These are phyloP conservation scores for Xylocampa areola DNA, from an alignment of 2,888 invertebrate genomes.

Conservation along the genomic window DNA sequence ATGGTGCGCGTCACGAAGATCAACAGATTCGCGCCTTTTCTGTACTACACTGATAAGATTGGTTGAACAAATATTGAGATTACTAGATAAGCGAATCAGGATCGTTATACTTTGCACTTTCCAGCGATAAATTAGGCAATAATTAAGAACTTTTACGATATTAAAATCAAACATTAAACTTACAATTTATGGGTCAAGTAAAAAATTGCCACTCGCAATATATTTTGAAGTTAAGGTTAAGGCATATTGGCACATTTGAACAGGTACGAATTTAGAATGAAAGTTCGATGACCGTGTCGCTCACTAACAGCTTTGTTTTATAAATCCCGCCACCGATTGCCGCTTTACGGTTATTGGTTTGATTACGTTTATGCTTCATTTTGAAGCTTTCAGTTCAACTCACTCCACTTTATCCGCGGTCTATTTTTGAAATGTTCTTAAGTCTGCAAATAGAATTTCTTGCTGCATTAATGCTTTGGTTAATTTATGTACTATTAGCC, in stretches of 20 bases:
- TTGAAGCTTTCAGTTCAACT: constrained; percentile 72
- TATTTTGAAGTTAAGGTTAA: constrained; percentile 44
- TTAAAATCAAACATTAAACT: constrained; percentile 64
- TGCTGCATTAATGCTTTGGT: constrained; percentile 45
- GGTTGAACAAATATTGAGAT: constrained; percentile 77
- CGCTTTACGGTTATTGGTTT: constrained; percentile 76
- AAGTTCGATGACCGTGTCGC: constrained; percentile 75
- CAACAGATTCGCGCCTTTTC: constrained; percentile 79
- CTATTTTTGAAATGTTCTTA: constrained; percentile 63
- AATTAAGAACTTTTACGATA: constrained; percentile 72
- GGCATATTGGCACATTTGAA: constrained; percentile 33
- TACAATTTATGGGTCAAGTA: constrained; percentile 43
- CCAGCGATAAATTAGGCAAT: constrained; percentile 75
- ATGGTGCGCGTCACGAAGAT: constrained; percentile 73
- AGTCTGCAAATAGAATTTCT: constrained; percentile 55
- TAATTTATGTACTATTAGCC: constrained; percentile 50
- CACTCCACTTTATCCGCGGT: constrained; percentile 65
- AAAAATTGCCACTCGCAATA: constrained; percentile 33
- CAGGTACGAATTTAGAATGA: constrained; percentile 62
- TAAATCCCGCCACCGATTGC: constrained; percentile 73
- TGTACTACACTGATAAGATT: constrained; percentile 78
- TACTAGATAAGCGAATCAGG: constrained; percentile 78
- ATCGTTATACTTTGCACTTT: constrained; percentile 87
- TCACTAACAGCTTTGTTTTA: constrained; percentile 72
- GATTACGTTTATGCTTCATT: constrained; percentile 77